phyloP scores from a whole-genome alignment of 2,113 vertebrate genomes.

The Engraulis encrasicolus region DNA sequence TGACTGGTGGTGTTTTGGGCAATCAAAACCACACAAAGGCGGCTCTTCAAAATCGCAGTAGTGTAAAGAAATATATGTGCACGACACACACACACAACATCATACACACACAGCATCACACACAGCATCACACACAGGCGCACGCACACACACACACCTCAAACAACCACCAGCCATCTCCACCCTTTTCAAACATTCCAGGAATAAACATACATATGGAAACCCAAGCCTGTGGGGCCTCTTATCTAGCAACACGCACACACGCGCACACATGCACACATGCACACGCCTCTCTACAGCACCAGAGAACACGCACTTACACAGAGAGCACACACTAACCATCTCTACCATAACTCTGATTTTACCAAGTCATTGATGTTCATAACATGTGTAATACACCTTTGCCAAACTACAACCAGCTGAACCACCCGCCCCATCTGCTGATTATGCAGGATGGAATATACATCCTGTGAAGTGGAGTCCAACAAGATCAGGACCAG shows the following conservation, averaged over 20 bases:
- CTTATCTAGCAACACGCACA: constrained; percentile 13
- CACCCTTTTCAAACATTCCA: constrained; percentile 19
- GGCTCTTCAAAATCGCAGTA: neutral
- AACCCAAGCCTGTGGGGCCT: constrained; percentile 12
- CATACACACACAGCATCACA: no score
- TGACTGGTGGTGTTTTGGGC: neutral
- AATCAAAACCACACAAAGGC: constrained; percentile 7
- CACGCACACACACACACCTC: neutral
- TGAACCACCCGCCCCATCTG: no score
- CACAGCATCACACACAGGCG: no score
- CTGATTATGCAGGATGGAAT: no score
- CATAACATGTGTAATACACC: no score
- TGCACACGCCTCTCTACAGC: neutral
- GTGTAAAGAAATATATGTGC: neutral
- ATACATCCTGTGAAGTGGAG: no score
- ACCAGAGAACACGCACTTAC: constrained; percentile 38
- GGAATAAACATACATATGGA: constrained; percentile 6
- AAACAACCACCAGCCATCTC: neutral
- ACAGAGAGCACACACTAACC: neutral
- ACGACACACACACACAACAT: neutral
- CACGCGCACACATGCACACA: constrained; percentile 25
- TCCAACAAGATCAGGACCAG: no score
- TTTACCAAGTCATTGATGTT: no score
- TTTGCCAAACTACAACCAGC: no score
- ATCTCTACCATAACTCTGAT: no score